Evolutionary conservation across 2,797 vertebrate species (phyloP).

Genomic region (Novumbra hubbsi): DNA sequence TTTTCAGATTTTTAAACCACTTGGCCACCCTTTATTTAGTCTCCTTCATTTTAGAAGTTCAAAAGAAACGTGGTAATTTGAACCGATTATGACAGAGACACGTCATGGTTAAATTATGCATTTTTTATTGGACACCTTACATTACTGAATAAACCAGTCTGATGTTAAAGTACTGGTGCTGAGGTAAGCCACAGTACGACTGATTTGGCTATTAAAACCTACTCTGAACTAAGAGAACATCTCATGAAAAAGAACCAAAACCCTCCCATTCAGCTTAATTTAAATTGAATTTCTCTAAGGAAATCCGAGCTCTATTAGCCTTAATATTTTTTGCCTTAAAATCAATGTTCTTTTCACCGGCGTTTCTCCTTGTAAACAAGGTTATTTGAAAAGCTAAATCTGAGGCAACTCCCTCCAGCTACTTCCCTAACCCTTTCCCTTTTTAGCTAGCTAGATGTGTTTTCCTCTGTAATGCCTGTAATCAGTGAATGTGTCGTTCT

Average conservation of each 20-base stretch:
- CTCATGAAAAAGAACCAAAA: background rate
- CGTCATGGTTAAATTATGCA: background rate
- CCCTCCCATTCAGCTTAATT: background rate
- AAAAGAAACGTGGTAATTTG: too few relatives aligned
- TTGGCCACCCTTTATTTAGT: too few relatives aligned
- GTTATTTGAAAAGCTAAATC: background rate
- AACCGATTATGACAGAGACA: too few relatives aligned
- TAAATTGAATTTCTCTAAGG: background rate
- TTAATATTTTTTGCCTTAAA: background rate
- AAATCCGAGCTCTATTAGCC: background rate
- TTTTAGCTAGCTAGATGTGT: background rate
- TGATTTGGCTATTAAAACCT: background rate
- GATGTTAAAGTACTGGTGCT: background rate
- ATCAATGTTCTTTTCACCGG: background rate
- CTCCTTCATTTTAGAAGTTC: too few relatives aligned
- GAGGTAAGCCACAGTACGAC: background rate
- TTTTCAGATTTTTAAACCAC: too few relatives aligned
- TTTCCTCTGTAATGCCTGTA: background rate
- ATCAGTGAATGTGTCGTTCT: background rate
- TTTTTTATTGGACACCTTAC: background rate
- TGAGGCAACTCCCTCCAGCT: background rate
- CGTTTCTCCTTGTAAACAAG: background rate
- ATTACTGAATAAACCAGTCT: background rate
- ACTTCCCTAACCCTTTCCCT: background rate
- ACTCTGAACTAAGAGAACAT: background rate